Evolutionary conservation across 1,140 invertebrate species (phyloP).

Genomic region (Mactra quadrangularis): DNA sequence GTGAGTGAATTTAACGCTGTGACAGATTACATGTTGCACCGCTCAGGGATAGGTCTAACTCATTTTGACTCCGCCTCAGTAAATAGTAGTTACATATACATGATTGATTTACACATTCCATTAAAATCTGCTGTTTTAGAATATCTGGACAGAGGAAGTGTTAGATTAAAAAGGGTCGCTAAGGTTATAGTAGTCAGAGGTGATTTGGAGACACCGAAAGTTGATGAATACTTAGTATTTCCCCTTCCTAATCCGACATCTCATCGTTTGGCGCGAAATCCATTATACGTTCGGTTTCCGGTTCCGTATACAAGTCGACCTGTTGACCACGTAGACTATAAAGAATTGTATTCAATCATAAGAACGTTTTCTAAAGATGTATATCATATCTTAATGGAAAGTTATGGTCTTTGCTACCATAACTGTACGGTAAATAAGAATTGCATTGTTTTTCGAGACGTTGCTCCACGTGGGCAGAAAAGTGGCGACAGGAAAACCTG

Average conservation of each 20-base stretch:
- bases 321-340: conserved; percentile 74
- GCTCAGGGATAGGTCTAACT: conserved; percentile 68
- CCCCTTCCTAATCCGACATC: conserved; percentile 72
- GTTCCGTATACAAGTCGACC: conserved; percentile 76
- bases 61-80: conserved; percentile 67
- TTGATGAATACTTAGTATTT: conserved; percentile 80
- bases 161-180: conserved; percentile 73
- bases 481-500: conserved; percentile 74
- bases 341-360: conserved; percentile 68
- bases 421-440: conserved; percentile 72
- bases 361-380: conserved; percentile 62
- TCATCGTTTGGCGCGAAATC: conserved; percentile 69
- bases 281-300: conserved; percentile 70
- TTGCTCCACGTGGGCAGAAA: conserved; percentile 71
- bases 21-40: conserved; percentile 70
- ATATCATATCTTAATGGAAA: conserved; percentile 73
- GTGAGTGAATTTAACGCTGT: conserved; percentile 72
- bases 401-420: conserved; percentile 75
- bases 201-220: conserved; percentile 69
- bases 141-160: conserved; percentile 69
- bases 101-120: conserved; percentile 78
- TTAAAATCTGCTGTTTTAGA: conserved; percentile 76
- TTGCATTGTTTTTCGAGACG: conserved; percentile 74
- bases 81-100: conserved; percentile 77
- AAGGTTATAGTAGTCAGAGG: conserved; percentile 78